These are phyloP conservation scores for Melinopterus prodromus DNA, from an alignment of 2,888 invertebrate genomes.

Conservation along the genomic window DNA sequence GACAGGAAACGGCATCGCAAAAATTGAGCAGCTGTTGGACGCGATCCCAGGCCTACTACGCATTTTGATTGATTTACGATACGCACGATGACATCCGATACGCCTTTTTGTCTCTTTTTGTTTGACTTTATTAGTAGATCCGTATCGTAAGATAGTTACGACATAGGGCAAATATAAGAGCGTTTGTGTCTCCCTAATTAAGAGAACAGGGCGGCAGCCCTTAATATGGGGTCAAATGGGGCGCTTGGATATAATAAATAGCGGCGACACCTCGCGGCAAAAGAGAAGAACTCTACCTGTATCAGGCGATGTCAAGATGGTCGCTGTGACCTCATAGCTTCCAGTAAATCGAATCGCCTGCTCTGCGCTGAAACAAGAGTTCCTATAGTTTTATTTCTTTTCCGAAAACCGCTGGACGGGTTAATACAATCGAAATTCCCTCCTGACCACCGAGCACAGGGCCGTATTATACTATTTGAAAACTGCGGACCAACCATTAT, in stretches of 20 bases:
- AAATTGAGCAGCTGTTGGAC: neutral
- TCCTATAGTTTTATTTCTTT: neutral
- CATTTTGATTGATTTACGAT: neutral
- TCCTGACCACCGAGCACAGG: neutral
- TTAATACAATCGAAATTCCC: neutral
- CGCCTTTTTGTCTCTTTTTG: neutral
- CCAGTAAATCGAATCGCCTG: neutral
- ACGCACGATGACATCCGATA: neutral
- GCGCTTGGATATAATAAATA: neutral
- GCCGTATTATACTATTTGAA: neutral
- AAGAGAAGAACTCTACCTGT: neutral
- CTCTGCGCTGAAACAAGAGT: neutral
- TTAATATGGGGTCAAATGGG: neutral
- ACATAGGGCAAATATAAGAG: neutral
- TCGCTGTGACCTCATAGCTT: neutral
- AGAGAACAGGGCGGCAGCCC: neutral
- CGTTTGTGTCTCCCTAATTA: neutral
- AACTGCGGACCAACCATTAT: neutral
- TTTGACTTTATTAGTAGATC: neutral
- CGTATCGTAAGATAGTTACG: neutral
- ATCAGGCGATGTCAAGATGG: neutral
- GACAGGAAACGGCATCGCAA: neutral
- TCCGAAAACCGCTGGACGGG: neutral
- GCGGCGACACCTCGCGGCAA: neutral
- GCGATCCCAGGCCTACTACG: neutral